These are phyloP conservation scores for Dolichomitus sp. DNA, from an alignment of 2,888 invertebrate species.

Conservation along the genomic window DNA sequence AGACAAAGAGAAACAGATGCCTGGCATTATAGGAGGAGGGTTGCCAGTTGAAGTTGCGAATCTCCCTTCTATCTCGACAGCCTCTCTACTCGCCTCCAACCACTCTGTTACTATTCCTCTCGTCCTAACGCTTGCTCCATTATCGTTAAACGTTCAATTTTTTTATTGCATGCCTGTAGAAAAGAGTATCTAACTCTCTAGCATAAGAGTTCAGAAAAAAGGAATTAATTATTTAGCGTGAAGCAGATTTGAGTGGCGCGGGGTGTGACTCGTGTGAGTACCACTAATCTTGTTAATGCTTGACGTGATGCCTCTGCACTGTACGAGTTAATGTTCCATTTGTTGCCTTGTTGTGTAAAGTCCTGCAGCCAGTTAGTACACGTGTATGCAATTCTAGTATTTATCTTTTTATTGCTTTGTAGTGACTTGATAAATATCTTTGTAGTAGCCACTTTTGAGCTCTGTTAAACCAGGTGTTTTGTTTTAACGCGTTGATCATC, in stretches of 20 bases:
- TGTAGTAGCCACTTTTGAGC: not conserved
- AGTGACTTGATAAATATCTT: not conserved
- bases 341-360: constrained; percentile 30
- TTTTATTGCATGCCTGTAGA: constrained; percentile 35
- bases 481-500: too few species aligned
- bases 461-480: not conserved
- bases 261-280: constrained; percentile 29
- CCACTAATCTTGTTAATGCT: constrained; percentile 49
- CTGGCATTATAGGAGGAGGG: constrained; percentile 57
- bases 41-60: constrained; percentile 20
- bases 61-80: constrained; percentile 8
- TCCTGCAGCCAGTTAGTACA: constrained; percentile 8
- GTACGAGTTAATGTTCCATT: constrained; percentile 47
- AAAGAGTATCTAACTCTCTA: not conserved
- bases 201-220: constrained; percentile 42
- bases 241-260: constrained; percentile 26
- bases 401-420: constrained; percentile 33
- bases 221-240: constrained; percentile 60
- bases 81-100: constrained; percentile 21
- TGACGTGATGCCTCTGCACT: constrained; percentile 37
- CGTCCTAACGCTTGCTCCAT: constrained; percentile 29
- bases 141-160: constrained; percentile 10
- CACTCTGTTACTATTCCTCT: constrained; percentile 20
- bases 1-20: constrained; percentile 72
- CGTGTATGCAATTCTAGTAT: constrained; percentile 21